These are phyloP conservation scores for Triplophysa siluroides DNA, from an alignment of 2,113 vertebrate genomes.

Conservation along the genomic window DNA sequence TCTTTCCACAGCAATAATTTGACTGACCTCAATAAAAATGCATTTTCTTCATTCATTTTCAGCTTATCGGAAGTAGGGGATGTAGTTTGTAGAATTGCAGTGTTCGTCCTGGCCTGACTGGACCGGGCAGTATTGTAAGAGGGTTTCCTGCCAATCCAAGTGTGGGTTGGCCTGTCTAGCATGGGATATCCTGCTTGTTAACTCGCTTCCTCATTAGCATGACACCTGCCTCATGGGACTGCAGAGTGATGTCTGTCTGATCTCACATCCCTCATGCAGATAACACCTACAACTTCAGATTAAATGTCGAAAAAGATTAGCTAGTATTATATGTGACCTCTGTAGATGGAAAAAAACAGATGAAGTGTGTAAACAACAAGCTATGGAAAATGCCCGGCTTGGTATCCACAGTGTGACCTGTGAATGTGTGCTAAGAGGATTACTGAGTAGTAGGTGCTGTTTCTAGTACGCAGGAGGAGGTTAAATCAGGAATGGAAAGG, in stretches of 20 bases:
- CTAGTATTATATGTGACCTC: not conserved
- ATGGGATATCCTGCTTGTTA: constrained; percentile 55
- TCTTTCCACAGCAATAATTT: no score
- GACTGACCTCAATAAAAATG: no score
- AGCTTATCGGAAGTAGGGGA: not conserved
- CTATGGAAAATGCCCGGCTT: constrained; percentile 14
- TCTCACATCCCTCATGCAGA: not conserved
- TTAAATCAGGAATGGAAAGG: constrained; percentile 23
- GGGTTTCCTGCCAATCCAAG: constrained; percentile 38
- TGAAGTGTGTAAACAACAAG: constrained; percentile 17
- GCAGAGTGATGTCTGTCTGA: constrained; percentile 8
- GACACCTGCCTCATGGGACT: constrained; percentile 39
- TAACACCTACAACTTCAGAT: constrained; percentile 21
- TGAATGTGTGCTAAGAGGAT: constrained; percentile 5
- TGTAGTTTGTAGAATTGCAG: not conserved
- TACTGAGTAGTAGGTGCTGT: not conserved
- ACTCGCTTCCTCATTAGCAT: constrained; percentile 46
- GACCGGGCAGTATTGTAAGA: constrained; percentile 46
- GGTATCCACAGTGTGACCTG: not conserved
- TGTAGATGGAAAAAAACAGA: not conserved
- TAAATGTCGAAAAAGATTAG: constrained; percentile 27
- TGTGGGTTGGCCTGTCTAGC: constrained; percentile 40
- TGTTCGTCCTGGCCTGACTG: constrained; percentile 49
- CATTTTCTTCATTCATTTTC: constrained; percentile 10
- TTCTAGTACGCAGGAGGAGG: not conserved